These are phyloP conservation scores for Apantesis nais DNA, from an alignment of 2,888 invertebrate genomes.

Conservation along the genomic window DNA sequence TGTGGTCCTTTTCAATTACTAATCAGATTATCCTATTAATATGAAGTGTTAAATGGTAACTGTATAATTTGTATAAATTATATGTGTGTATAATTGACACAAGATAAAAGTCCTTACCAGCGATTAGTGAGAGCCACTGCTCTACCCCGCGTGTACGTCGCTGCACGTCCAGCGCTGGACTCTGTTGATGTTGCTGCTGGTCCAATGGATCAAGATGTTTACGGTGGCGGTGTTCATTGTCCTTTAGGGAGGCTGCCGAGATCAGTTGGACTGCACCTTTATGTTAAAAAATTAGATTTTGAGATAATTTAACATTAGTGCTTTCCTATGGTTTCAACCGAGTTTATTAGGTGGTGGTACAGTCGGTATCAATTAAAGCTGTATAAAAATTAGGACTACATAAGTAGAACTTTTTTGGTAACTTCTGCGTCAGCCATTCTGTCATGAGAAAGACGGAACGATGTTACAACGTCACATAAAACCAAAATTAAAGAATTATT, in stretches of 20 bases:
- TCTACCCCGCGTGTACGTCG: constrained; percentile 6
- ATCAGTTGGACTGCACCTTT: not conserved
- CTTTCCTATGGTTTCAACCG: too few relatives aligned
- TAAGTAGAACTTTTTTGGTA: not conserved
- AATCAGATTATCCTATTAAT: too few relatives aligned
- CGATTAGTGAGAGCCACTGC: constrained; percentile 43
- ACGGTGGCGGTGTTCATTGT: not conserved
- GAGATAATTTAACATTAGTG: too few relatives aligned
- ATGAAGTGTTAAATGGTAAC: not conserved
- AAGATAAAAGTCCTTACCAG: constrained; percentile 31
- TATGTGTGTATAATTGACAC: not conserved
- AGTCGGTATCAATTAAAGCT: not conserved
- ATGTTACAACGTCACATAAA: too few relatives aligned
- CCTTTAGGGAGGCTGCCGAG: constrained; percentile 7
- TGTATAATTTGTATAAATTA: not conserved
- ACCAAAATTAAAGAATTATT: too few relatives aligned
- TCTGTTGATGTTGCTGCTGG: not conserved
- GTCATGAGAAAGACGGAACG: too few relatives aligned
- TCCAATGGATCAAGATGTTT: constrained; percentile 3
- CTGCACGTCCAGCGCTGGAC: not conserved
- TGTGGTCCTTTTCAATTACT: too few relatives aligned
- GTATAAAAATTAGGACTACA: not conserved
- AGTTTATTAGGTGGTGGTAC: not conserved
- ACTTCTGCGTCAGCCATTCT: not conserved
- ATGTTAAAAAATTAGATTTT: too few relatives aligned